phyloP scores from a whole-genome alignment of 2,888 invertebrate species.

The Iphiclides podalirius region DNA sequence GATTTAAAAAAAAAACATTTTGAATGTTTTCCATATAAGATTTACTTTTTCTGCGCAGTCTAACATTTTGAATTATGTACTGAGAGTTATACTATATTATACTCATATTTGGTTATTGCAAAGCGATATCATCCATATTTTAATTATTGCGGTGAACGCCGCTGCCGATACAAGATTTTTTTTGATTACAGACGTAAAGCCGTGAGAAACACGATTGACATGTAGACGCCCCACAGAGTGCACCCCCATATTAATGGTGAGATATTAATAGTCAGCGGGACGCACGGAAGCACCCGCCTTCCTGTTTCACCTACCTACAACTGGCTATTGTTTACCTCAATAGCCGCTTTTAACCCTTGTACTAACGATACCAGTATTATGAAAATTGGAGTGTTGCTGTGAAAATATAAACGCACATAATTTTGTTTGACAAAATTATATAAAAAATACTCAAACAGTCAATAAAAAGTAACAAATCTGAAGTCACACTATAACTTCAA shows the following conservation, averaged over 20 bases:
- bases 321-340: slow-evolving; percentile 53
- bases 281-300: slow-evolving; percentile 54
- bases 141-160: neutral
- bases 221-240: slow-evolving; percentile 9
- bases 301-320: slow-evolving; percentile 49
- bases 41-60: too few relatives aligned
- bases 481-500: too few relatives aligned
- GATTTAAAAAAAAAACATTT: too few relatives aligned
- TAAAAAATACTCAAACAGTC: too few relatives aligned
- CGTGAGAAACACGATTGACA: slow-evolving; percentile 22
- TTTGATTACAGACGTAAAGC: slow-evolving; percentile 13
- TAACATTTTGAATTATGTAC: too few relatives aligned
- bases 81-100: too few relatives aligned
- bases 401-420: too few relatives aligned
- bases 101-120: too few relatives aligned
- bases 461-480: too few relatives aligned
- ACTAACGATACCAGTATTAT: slow-evolving; percentile 18
- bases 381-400: too few relatives aligned
- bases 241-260: slow-evolving; percentile 32
- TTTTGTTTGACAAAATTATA: too few relatives aligned
- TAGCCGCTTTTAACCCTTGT: slow-evolving; percentile 49
- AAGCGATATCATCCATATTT: neutral
- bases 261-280: slow-evolving; percentile 52
- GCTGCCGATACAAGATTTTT: neutral
- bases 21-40: too few relatives aligned